Conservation (phyloP, 2,797 vertebrate genomes). For the Paramormyrops hopkinsi region DNA sequence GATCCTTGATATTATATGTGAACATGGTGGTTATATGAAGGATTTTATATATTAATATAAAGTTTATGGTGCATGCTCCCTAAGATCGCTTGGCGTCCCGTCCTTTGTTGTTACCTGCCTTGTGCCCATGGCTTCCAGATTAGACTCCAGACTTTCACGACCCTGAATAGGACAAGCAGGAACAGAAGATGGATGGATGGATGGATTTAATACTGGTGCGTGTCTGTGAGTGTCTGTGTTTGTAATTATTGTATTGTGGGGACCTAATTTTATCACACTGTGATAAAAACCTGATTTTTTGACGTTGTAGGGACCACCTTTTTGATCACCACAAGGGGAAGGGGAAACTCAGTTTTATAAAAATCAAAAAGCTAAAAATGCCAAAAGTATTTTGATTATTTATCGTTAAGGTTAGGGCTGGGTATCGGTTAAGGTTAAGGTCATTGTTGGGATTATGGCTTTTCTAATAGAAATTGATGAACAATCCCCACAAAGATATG, state of each 20-base stretch:
- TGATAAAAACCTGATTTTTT: background rate
- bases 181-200: background rate
- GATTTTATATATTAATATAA: background rate
- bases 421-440: background rate
- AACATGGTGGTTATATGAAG: background rate
- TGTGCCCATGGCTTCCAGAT: background rate
- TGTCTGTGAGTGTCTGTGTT: background rate
- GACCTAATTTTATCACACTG: background rate
- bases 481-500: background rate
- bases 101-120: background rate
- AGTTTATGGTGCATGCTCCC: background rate
- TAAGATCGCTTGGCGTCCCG: background rate
- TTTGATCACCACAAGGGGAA: background rate
- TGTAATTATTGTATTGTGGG: background rate
- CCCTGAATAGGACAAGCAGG: background rate
- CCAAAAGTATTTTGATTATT: background rate
- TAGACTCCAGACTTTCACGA: background rate
- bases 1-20: background rate
- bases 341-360: background rate
- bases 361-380: background rate
- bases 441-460: background rate
- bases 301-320: background rate
- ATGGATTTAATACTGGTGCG: background rate
- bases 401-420: background rate
- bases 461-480: background rate